Evolutionary conservation across 2,888 invertebrate species (phyloP).

Genomic region (Ligdia adustata): DNA sequence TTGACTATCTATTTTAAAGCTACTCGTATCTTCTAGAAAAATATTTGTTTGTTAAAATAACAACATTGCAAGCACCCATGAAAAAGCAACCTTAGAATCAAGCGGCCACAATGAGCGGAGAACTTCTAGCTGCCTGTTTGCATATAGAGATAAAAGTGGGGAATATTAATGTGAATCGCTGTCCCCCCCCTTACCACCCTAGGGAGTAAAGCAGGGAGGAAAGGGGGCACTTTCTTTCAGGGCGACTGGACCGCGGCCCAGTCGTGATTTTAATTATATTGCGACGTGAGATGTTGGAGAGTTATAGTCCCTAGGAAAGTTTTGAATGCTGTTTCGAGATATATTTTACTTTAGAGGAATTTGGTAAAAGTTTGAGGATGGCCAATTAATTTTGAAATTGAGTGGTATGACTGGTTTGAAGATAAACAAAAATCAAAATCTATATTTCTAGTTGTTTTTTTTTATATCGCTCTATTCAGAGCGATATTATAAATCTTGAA

Average conservation of each 20-base stretch:
- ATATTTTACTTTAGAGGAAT: slow-evolving; percentile 33
- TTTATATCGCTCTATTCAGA: too few relatives aligned
- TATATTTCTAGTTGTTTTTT: too few relatives aligned
- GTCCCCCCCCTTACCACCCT: slow-evolving; percentile 46
- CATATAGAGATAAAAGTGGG: slow-evolving; percentile 85
- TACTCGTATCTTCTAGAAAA: too few relatives aligned
- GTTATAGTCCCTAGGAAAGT: slow-evolving; percentile 66
- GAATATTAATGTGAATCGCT: slow-evolving; percentile 83
- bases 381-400: not conserved
- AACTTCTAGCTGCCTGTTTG: slow-evolving; percentile 82
- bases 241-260: slow-evolving; percentile 78
- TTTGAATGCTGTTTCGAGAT: slow-evolving; percentile 52
- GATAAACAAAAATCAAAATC: too few relatives aligned
- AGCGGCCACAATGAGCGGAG: slow-evolving; percentile 79
- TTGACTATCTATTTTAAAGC: too few relatives aligned
- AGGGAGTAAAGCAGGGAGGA: slow-evolving; percentile 42
- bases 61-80: not conserved
- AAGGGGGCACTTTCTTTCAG: slow-evolving; percentile 69
- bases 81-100: slow-evolving; percentile 59
- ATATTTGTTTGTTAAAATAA: not conserved
- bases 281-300: slow-evolving; percentile 71
- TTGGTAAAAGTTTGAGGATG: not conserved
- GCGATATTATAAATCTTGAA: too few relatives aligned
- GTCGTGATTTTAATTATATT: slow-evolving; percentile 83
- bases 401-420: not conserved